Evolutionary conservation across 2,113 vertebrate species (phyloP), one percentile per base, ranked within the genome.

Genomic region (Donacobius atricapilla): DNA sequence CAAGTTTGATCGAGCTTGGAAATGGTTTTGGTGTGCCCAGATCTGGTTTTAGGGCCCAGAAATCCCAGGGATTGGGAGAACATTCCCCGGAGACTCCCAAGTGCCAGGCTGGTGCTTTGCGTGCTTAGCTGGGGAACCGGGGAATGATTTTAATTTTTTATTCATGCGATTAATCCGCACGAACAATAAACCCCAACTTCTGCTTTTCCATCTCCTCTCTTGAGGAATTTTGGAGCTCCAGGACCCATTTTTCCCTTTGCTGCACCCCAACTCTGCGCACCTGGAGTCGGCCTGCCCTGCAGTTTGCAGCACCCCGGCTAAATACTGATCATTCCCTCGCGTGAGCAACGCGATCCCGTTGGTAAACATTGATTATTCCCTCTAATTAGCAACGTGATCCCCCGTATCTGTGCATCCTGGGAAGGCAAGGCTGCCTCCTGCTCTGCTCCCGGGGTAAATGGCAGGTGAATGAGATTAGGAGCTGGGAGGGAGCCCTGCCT

Each of bases 401-500:
- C 23, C 47, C 11, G 0, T 48, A 33, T 86, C 60, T 64, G 18
- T 11, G 44, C 7, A 0, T 18, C 66, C 79, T 1, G 17, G 89
- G 44, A 27, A 40, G 24, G 60, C 40, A 11, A 9, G 22, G 45
- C 68, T 50, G 69, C 77, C 76, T 71, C 4, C 0, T 53, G 70
- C 72, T 78, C 45, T 20, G 45, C 79, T 92, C 65, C 42, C 18
- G 13, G 44, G 58, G 30, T 60, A 61, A 91, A 83, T 72, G 68
- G 83, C 45, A 48, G 25, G 89, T 56, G 94, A 90, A 92, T 92
- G 61, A 83, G 72, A 95, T 94, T 86, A 95, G 86, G 83, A 50
- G 88, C 73, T n/a, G 28, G 30, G 80, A 91, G 51, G 0, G 45
- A 60, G 66, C 2, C 1, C 77, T 1, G 1, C 50, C 54, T 50